Percentiles rank a stretch among this genome's conserved stretches.
Conservation (phyloP, 2,888 invertebrate species). For the Nezara viridula region DNA sequence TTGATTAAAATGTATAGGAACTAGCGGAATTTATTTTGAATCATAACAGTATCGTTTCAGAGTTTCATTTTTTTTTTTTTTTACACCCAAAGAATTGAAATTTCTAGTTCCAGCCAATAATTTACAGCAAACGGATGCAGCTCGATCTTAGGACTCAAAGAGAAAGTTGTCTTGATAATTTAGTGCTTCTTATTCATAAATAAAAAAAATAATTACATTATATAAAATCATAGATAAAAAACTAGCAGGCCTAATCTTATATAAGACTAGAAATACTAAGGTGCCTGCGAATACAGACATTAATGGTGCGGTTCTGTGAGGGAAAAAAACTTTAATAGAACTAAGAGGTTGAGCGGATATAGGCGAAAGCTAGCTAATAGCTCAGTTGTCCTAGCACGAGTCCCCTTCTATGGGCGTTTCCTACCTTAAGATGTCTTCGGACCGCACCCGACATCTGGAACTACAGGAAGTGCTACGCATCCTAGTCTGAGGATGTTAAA, state of each 20-base stretch:
- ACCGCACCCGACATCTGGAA: not conserved
- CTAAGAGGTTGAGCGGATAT: not conserved
- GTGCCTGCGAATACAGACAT: not conserved
- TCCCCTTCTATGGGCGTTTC: not conserved
- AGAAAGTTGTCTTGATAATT: not conserved
- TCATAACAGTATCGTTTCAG: too few relatives aligned
- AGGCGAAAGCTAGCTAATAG: not conserved
- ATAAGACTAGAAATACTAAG: not conserved
- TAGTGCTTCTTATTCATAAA: not conserved
- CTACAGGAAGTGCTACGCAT: not conserved
- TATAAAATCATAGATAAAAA: not conserved
- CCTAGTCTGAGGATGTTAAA: not conserved
- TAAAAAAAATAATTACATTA: not conserved
- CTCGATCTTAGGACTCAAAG: too few relatives aligned
- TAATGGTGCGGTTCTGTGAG: not conserved
- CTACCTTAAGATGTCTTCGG: not conserved
- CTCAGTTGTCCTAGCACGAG: not conserved
- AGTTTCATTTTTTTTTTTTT: too few relatives aligned
- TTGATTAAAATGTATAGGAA: too few relatives aligned
- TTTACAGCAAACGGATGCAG: not conserved
- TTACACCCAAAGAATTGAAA: too few relatives aligned
- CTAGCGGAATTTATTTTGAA: too few relatives aligned
- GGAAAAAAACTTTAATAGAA: not conserved
- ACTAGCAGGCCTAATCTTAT: not conserved
- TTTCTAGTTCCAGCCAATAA: too few relatives aligned